Percentiles rank a stretch among this genome's conserved stretches.
These are phyloP conservation scores for Orthonyx spaldingii DNA, from an alignment of 2,113 vertebrate genomes.

Conservation along the genomic window DNA sequence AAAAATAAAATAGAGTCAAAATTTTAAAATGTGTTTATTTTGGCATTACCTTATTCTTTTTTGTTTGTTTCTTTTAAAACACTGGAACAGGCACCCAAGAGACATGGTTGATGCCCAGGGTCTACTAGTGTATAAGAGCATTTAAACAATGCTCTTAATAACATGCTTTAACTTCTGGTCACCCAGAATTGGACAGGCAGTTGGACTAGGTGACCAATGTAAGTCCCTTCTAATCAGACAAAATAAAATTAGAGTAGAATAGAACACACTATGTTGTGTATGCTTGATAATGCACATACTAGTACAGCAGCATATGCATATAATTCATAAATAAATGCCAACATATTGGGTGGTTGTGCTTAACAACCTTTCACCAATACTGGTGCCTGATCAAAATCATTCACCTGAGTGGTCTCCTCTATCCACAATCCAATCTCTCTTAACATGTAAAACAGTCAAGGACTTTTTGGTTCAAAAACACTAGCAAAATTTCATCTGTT, in stretches of 20 bases:
- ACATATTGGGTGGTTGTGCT: rapidly evolving
- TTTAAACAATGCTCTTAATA: not conserved
- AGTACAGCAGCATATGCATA: not conserved
- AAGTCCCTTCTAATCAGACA: not conserved
- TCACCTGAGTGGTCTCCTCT: not conserved
- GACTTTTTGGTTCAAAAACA: not conserved
- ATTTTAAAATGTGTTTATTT: not conserved
- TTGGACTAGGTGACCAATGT: rapidly evolving
- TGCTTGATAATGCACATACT: not conserved
- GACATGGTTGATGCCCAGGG: rapidly evolving
- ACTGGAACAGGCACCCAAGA: not conserved
- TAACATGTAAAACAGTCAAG: not conserved
- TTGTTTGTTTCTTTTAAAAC: not conserved
- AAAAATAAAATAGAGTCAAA: not conserved
- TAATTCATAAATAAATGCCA: not conserved
- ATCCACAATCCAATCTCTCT: not conserved
- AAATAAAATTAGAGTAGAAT: not conserved
- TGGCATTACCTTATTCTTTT: not conserved
- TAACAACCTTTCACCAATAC: not conserved
- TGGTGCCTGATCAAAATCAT: not conserved
- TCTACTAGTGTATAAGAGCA: not conserved
- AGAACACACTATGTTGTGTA: not conserved
- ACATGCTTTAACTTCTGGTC: not conserved
- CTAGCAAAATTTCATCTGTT: not conserved
- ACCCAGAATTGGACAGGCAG: not conserved